Base-by-base conservation (phyloP, 2,888 invertebrate species). In the Dermolepida albohirtum region DNA sequence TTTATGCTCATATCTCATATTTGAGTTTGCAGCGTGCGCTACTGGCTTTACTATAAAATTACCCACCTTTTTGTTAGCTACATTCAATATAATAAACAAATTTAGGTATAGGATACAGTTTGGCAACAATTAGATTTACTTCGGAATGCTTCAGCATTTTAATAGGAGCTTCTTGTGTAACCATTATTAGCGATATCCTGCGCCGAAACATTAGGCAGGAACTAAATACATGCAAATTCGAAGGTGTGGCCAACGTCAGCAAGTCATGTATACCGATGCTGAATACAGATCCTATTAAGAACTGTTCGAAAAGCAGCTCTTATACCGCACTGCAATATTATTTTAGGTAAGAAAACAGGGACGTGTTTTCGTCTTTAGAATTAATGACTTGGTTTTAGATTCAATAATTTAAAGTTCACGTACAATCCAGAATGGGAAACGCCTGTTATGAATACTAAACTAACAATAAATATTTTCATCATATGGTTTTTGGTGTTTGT, bases 21-120 rank as follows among this genome's bases (percentile, higher is more conserved):
- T n/a, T n/a, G n/a, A n/a, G n/a, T n/a, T n/a, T n/a, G n/a, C n/a
- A n/a, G n/a, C n/a, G n/a, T n/a, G n/a, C n/a, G n/a, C n/a, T n/a
- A n/a, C n/a, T n/a, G n/a, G n/a, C n/a, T n/a, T n/a, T n/a, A n/a
- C n/a, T n/a, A n/a, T n/a, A n/a, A n/a, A n/a, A n/a, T n/a, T n/a
- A n/a, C n/a, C n/a, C n/a, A n/a, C n/a, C n/a, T n/a, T n/a, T 22
- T 4, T 22, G 22, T 22, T 22, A 1, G 4, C 22, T 22, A 22
- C 22, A n/a, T n/a, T n/a, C n/a, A n/a, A n/a, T 22, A 22, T 22
- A 34, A 34, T 6, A 34, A 34, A 10, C 1, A 6, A 34, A 2
- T 34, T 7, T 10, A 34, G 68, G 68, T 40, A 39, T 68, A 16
- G 68, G 68, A 10, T 68, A 68, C 50, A 55, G 54, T 11, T 22